Conservation (phyloP, 2,113 vertebrate species). For the Indicator maculatus region DNA sequence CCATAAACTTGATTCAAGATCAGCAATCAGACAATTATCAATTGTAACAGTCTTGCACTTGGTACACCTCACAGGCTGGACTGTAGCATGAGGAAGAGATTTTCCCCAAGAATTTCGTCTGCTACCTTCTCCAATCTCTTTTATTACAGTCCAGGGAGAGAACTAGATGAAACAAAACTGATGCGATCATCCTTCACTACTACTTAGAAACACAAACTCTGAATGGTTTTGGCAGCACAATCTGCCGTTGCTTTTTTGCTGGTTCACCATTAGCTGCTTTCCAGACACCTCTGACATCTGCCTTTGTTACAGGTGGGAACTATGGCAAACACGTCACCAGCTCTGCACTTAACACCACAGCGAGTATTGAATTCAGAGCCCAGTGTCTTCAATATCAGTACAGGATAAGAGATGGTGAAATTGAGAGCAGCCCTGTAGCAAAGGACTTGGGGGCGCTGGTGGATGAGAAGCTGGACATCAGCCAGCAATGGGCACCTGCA, state of each 20-base stretch:
- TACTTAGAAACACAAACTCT: background rate
- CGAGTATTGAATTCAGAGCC: background rate
- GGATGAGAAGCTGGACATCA: too few species aligned
- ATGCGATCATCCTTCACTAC: background rate
- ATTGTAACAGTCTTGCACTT: background rate
- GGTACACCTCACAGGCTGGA: background rate
- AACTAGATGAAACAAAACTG: background rate
- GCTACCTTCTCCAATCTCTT: background rate
- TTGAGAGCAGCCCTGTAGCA: too few species aligned
- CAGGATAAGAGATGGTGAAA: too few species aligned
- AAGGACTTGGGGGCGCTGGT: too few species aligned
- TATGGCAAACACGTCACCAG: background rate
- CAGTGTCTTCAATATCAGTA: background rate
- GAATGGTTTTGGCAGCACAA: background rate
- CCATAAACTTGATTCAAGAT: background rate
- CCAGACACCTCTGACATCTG: background rate
- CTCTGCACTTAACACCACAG: background rate
- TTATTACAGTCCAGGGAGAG: background rate
- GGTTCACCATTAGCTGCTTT: background rate
- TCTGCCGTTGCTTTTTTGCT: background rate
- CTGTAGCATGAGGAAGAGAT: background rate
- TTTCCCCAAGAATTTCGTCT: background rate
- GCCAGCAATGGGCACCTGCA: too few species aligned
- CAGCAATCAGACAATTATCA: background rate
- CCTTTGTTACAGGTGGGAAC: background rate